Conservation (phyloP, 1,140 invertebrate species). For the Drosophila ficusphila region DNA sequence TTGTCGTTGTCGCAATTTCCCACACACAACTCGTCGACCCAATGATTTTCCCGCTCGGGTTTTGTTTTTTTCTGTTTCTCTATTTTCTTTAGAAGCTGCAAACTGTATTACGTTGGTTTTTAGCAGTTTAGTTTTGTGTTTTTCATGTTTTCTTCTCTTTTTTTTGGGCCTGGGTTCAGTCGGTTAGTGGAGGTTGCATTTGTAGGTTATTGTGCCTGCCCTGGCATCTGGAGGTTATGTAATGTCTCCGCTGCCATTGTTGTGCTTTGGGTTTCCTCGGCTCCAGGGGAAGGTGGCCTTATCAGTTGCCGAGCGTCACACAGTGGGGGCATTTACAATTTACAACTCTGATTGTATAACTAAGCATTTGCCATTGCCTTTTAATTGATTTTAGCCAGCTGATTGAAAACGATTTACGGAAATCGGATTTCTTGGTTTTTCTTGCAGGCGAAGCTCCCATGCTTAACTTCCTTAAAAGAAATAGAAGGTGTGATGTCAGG, state of each 20-base stretch:
- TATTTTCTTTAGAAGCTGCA: conserved; percentile 59
- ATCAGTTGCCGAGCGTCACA: conserved; percentile 52
- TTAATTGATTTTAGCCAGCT: conserved; percentile 40
- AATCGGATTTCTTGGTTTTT: conserved; percentile 4
- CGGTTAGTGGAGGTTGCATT: conserved; percentile 46
- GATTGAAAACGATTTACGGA: conserved; percentile 32
- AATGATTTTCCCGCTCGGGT: conserved; percentile 42
- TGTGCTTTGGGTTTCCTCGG: conserved; percentile 37
- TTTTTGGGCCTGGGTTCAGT: conserved; percentile 49
- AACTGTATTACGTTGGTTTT: conserved; percentile 74
- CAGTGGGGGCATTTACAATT: conserved; percentile 39
- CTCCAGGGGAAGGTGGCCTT: conserved; percentile 44
- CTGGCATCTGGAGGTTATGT: conserved; percentile 53
- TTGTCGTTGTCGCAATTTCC: conserved; percentile 75
- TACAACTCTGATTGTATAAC: conserved; percentile 46
- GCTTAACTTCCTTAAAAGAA: neutral
- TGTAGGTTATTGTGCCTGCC: conserved; percentile 72
- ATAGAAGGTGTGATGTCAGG: neutral
- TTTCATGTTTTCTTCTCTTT: conserved; percentile 23
- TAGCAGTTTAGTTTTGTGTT: conserved; percentile 32
- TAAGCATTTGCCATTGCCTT: conserved; percentile 29
- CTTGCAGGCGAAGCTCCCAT: neutral
- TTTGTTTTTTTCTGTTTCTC: conserved; percentile 30
- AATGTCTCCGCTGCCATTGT: conserved; percentile 64
- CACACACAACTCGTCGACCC: conserved; percentile 40